Percentiles rank a stretch among this genome's conserved stretches.
Evolutionary conservation across 2,113 vertebrate species (phyloP).

Genomic region (Psittacula cyanocephala): DNA sequence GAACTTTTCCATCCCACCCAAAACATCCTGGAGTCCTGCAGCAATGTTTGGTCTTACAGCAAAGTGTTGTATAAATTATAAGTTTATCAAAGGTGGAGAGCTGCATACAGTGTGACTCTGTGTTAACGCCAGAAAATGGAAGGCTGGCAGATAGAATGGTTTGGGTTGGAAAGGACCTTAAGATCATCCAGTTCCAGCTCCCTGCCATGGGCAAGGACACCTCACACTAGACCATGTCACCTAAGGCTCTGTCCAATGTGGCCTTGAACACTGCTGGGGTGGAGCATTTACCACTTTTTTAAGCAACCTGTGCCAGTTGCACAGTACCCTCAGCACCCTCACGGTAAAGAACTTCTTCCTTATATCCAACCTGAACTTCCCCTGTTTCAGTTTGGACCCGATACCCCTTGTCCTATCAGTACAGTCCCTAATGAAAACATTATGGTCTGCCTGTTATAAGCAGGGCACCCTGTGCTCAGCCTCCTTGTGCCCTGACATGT

Average conservation of each 20-base stretch:
- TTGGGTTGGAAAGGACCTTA: background rate
- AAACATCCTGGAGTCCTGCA: background rate
- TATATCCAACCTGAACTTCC: background rate
- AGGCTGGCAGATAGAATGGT: background rate
- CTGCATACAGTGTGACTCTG: background rate
- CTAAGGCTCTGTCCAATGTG: background rate
- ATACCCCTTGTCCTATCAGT: background rate
- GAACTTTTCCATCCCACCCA: background rate
- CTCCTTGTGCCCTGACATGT: fast-evolving
- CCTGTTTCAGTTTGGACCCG: background rate
- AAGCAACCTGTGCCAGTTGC: background rate
- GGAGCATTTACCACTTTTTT: background rate
- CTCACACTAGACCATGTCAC: background rate
- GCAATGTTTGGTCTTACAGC: background rate
- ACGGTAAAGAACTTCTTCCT: background rate
- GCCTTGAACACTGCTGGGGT: background rate
- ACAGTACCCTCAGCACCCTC: background rate
- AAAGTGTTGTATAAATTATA: background rate
- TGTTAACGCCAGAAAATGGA: background rate
- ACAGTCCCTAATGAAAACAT: background rate
- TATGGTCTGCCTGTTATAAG: background rate
- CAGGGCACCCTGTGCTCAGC: background rate
- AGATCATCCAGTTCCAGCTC: background rate
- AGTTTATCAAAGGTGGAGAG: background rate
- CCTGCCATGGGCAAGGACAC: background rate